Conservation (phyloP, 2,113 vertebrate species). For the Peromyscus polionotus region DNA sequence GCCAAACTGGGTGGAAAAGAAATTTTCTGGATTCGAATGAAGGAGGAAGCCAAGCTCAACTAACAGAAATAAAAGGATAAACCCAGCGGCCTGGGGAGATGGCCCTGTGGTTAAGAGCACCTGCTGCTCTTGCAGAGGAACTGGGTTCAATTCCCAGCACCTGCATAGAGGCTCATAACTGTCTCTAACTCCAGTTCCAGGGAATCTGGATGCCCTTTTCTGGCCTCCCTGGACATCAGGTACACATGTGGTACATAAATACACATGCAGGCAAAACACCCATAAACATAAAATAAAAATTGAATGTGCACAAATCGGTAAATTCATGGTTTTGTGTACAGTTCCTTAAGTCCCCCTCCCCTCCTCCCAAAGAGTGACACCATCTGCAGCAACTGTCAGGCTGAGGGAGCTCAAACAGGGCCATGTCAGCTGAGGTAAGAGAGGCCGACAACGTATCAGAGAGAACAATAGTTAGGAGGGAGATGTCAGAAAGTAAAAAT, state of each 20-base stretch:
- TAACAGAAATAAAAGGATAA: constrained; percentile 2
- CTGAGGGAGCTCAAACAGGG: not conserved
- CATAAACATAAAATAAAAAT: not conserved
- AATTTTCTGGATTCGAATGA: not conserved
- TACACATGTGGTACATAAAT: not conserved
- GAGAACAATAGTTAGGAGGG: constrained; percentile 52
- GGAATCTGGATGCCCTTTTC: not conserved
- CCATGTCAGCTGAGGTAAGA: constrained; percentile 69
- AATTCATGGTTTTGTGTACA: not conserved
- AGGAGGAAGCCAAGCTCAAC: not conserved
- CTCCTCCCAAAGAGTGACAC: not conserved
- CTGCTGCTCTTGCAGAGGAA: not conserved
- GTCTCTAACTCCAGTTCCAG: not conserved
- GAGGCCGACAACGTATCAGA: constrained; percentile 38
- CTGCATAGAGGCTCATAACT: not conserved
- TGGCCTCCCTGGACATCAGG: not conserved
- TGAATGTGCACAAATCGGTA: not conserved
- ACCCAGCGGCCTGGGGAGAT: not conserved
- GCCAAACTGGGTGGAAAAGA: not conserved
- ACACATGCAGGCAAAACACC: not conserved
- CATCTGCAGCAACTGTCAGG: not conserved
- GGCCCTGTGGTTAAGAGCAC: not conserved
- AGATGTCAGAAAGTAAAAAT: constrained; percentile 78
- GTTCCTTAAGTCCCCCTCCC: not conserved
- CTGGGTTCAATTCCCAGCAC: not conserved